Base-by-base conservation (phyloP, 2,888 invertebrate species). In the Ophion ventricosus region DNA sequence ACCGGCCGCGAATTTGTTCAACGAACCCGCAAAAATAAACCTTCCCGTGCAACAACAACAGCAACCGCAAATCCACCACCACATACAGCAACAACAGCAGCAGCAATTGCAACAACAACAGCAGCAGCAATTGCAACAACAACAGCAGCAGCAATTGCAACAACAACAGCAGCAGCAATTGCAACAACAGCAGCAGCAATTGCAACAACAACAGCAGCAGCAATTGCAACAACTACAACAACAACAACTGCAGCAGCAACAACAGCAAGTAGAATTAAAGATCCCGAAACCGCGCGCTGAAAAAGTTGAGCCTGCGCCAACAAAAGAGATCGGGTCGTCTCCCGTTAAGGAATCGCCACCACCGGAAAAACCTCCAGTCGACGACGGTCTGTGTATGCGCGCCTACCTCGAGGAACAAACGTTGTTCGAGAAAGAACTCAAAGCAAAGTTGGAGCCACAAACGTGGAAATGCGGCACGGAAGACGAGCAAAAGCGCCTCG, bases 401-500 rank as follows among this genome's bases (percentile, higher is more conserved):
- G 91, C 91, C n/a, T 93, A 90, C 66, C 80, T 89, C 25, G 92
- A 92, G 64, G 93, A 93, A 54, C 88, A 89, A 69, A 87, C 70
- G n/a, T 84, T 88, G 10, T 93, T 93, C 69, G 92, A 93, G 11
- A 91, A 90, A 66, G 93, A 93, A 82, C 80, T 93, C 14, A 89
- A 88, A 69, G 83, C 64, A 2, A 91, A 89, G 84, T 79, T 91
- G 14, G 90, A 92, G 29, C 86, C 88, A 0, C 85, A 87, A 17
- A 72, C 69, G 1, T 91, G 90, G 89, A 94, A 94, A 91, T 94
- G 96, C 85, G 96, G 95, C 1, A 94, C 94, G 0, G 95, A 95
- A 5, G 94, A 94, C 11, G 95, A 96, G 85, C 94, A 95, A 82
- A 93, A 94, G 35, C 91, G 91, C 23, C 93, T 96, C 86, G 93